Evolutionary conservation across 2,888 invertebrate species (phyloP).

Genomic region (Cordilura impudica): DNA sequence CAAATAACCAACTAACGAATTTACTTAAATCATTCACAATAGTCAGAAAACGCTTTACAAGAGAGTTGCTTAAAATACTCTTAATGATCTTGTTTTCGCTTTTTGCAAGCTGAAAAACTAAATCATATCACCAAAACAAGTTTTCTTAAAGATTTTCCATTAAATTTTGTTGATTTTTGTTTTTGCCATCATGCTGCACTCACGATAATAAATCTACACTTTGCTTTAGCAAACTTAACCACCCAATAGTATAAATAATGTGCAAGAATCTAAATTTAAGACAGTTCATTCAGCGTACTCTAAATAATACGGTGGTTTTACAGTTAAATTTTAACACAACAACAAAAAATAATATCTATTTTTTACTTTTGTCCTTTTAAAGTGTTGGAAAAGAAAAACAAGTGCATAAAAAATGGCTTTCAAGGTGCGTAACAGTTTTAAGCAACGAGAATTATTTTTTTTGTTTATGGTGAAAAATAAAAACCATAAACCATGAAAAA

Average conservation of each 20-base stretch:
- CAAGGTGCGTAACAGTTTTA: slow-evolving; percentile 55
- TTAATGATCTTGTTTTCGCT: not conserved
- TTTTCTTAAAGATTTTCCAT: slow-evolving; percentile 28
- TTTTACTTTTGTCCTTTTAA: slow-evolving; percentile 13
- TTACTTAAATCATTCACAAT: slow-evolving; percentile 32
- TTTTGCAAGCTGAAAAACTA: slow-evolving; percentile 45
- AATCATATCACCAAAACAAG: slow-evolving; percentile 55
- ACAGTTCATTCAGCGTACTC: slow-evolving; percentile 50
- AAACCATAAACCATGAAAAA: not conserved
- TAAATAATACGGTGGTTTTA: slow-evolving; percentile 51
- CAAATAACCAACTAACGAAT: not conserved
- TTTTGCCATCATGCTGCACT: not conserved
- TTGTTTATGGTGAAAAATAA: not conserved
- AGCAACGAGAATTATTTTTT: slow-evolving; percentile 5
- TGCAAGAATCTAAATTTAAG: slow-evolving; percentile 45
- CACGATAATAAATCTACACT: not conserved
- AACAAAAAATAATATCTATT: slow-evolving; percentile 22
- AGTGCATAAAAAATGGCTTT: slow-evolving; percentile 58
- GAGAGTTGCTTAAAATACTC: not conserved
- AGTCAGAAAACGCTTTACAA: not conserved
- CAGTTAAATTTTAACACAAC: slow-evolving; percentile 10
- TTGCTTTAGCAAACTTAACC: not conserved
- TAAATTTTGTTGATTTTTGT: not conserved
- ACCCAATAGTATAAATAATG: slow-evolving; percentile 55
- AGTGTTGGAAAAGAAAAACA: slow-evolving; percentile 24